Percentiles rank a stretch among this genome's conserved stretches.
Conservation (phyloP, 2,797 vertebrate species). For the Alcedo quadribrachys region DNA sequence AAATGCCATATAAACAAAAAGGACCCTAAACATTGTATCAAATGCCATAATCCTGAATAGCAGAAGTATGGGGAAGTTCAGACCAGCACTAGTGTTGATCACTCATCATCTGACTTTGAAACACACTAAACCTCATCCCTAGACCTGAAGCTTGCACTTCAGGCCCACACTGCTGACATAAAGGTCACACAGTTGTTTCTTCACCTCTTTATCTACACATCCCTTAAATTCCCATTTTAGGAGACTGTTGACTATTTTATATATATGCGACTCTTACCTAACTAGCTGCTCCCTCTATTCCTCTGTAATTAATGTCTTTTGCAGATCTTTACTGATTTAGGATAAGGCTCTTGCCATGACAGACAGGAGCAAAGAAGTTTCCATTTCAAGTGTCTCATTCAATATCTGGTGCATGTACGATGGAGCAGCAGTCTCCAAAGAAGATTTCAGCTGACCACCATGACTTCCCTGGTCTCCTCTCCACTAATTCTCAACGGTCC, state of each 20-base stretch:
- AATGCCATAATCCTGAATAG: not conserved
- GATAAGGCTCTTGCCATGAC: not conserved
- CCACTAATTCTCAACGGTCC: not conserved
- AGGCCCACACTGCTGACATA: accelerated
- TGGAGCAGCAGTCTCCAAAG: not conserved
- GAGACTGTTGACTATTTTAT: not conserved
- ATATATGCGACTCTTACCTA: not conserved
- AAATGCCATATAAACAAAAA: not conserved
- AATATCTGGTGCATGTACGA: accelerated
- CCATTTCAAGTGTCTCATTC: not conserved
- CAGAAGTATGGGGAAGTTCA: not conserved
- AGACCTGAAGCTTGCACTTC: not conserved
- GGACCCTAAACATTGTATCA: not conserved
- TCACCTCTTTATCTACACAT: not conserved
- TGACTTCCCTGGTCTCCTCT: not conserved
- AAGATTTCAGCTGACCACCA: not conserved
- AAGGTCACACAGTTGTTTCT: not conserved
- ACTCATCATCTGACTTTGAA: not conserved
- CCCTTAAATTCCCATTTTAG: not conserved
- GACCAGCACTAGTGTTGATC: not conserved
- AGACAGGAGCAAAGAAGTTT: not conserved
- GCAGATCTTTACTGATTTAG: not conserved
- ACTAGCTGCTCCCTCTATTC: not conserved
- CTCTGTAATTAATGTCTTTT: not conserved
- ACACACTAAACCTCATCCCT: not conserved